phyloP scores from a whole-genome alignment of 2,797 vertebrate genomes.

The Sarcophilus harrisii region DNA sequence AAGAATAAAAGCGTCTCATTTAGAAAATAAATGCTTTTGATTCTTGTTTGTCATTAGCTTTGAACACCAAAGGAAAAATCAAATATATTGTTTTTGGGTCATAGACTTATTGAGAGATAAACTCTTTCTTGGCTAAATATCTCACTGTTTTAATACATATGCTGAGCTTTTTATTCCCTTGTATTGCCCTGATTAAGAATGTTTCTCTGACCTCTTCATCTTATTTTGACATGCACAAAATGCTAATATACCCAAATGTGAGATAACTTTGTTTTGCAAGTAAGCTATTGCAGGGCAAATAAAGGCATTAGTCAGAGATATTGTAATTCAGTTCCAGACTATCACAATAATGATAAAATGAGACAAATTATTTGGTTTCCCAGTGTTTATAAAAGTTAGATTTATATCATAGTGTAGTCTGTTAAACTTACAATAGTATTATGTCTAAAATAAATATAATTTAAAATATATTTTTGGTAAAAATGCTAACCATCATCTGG shows the following conservation, averaged over 20 bases:
- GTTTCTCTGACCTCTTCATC: background rate
- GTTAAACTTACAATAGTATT: background rate
- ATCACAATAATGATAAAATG: background rate
- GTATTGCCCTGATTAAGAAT: background rate
- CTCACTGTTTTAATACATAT: slow-evolving; percentile 19
- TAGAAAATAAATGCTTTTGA: slow-evolving; percentile 36
- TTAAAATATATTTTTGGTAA: background rate
- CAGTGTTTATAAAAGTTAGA: background rate
- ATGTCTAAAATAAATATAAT: background rate
- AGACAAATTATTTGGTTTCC: background rate
- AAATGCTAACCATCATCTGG: background rate
- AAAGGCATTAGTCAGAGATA: background rate
- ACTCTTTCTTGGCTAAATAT: slow-evolving; percentile 26
- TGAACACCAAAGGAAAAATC: slow-evolving; percentile 70
- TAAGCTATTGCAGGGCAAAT: background rate
- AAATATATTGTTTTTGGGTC: slow-evolving; percentile 68
- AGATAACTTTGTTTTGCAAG: background rate
- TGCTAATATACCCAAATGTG: background rate
- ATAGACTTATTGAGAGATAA: slow-evolving; percentile 21
- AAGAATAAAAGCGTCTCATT: slow-evolving; percentile 55
- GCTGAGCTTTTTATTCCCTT: background rate
- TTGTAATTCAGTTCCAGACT: background rate
- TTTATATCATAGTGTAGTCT: background rate
- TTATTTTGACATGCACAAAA: background rate
- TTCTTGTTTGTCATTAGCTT: slow-evolving; percentile 58